Evolutionary conservation across 2,113 vertebrate species (phyloP).

Genomic region (Hemiscyllium ocellatum): DNA sequence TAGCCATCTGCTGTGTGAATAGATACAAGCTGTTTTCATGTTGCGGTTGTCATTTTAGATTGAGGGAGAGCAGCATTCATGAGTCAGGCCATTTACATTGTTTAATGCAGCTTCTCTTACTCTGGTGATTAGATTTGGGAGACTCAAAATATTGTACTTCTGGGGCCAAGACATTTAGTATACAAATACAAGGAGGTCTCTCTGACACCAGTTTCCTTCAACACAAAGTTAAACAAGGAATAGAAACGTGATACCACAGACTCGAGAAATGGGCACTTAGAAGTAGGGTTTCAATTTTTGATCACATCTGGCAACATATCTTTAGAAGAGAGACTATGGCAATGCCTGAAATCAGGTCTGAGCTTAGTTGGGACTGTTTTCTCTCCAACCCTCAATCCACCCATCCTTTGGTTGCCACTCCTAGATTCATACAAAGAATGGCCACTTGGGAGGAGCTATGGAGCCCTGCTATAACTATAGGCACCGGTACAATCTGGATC

Average conservation of each 20-base stretch:
- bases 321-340: not conserved
- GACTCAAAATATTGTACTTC: not conserved
- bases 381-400: not conserved
- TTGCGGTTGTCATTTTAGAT: not conserved
- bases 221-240: not conserved
- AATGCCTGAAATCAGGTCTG: not conserved
- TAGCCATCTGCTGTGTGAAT: not conserved
- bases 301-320: not conserved
- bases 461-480: not conserved
- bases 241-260: not conserved
- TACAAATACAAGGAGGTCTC: not conserved
- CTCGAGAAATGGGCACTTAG: slow-evolving; percentile 28
- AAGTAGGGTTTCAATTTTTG: not conserved
- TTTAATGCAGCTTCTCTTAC: not conserved
- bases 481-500: not conserved
- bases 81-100: not conserved
- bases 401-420: not conserved
- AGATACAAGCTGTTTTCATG: not conserved
- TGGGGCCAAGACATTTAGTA: not conserved
- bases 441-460: not conserved
- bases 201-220: not conserved
- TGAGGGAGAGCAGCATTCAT: not conserved
- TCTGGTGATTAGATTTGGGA: not conserved
- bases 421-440: not conserved
- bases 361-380: not conserved